These are phyloP conservation scores for Syngnathoides biaculeatus DNA, from an alignment of 2,113 vertebrate genomes.

Conservation along the genomic window DNA sequence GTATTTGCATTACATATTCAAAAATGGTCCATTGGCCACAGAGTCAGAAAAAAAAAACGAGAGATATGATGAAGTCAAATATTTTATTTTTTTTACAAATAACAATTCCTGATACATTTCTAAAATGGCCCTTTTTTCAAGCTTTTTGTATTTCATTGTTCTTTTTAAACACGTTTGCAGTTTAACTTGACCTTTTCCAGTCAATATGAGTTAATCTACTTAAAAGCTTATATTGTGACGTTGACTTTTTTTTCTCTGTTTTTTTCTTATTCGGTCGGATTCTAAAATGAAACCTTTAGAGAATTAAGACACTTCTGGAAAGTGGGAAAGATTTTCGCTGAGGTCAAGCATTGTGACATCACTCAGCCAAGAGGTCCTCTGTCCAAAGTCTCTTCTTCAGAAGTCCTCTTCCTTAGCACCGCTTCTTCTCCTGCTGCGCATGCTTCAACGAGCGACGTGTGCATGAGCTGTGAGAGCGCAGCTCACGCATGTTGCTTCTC, in stretches of 20 bases:
- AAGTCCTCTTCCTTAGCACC: slow-evolving; percentile 70
- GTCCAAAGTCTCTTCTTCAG: slow-evolving; percentile 68
- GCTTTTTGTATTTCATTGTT: neutral
- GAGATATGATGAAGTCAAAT: slow-evolving; percentile 9
- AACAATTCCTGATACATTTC: no score
- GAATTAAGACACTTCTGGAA: slow-evolving; percentile 62
- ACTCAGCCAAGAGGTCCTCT: slow-evolving; percentile 60
- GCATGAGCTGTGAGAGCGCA: slow-evolving; percentile 48
- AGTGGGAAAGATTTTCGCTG: slow-evolving; percentile 64
- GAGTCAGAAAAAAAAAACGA: slow-evolving; percentile 11
- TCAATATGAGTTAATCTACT: neutral
- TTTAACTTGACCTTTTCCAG: neutral
- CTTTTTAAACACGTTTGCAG: neutral
- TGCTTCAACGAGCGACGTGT: slow-evolving; percentile 63
- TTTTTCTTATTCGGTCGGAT: neutral
- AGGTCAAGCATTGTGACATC: slow-evolving; percentile 58
- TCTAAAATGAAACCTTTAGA: slow-evolving; percentile 76
- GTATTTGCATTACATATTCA: neutral
- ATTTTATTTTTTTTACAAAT: slow-evolving; percentile 31
- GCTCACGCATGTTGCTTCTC: slow-evolving; percentile 65
- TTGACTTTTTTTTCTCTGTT: neutral
- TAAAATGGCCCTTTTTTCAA: no score
- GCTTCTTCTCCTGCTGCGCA: slow-evolving; percentile 76
- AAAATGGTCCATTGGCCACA: neutral
- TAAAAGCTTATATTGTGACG: neutral